Evolutionary conservation across 2,888 invertebrate genomes (phyloP).

Genomic region (Perizoma flavofasciatum): DNA sequence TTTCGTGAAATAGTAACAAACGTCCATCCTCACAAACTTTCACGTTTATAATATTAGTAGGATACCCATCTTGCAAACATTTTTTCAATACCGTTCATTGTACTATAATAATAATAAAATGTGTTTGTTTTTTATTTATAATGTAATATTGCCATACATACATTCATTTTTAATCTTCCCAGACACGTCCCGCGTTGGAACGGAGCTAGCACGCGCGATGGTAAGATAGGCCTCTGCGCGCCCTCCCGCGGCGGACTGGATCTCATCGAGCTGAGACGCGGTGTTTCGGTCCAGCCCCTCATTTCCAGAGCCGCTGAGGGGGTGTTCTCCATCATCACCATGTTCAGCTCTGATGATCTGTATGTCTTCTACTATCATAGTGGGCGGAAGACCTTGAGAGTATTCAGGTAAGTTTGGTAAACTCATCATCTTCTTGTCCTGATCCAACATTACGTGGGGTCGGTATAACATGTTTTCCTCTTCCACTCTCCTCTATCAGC

Average conservation of each 20-base stretch:
- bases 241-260: conserved; percentile 97
- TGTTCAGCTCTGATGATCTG: conserved; percentile 96
- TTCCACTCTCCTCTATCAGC: no score
- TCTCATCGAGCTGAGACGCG: conserved; percentile 95
- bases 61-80: no score
- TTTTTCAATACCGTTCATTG: no score
- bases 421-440: no score
- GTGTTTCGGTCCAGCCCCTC: conserved; percentile 93
- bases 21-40: no score
- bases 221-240: conserved; percentile 96
- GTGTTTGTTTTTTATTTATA: no score
- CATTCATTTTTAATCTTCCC: background rate
- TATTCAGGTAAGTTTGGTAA: conserved; percentile 87
- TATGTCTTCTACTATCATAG: conserved; percentile 99
- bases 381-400: conserved; percentile 95
- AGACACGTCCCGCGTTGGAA: conserved; percentile 95
- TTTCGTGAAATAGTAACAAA: no score
- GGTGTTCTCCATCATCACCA: conserved; percentile 97
- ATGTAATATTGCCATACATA: background rate
- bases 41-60: no score
- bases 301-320: conserved; percentile 98
- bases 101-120: no score
- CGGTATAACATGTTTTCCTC: no score
- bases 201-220: conserved; percentile 93
- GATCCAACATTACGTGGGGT: no score